Evolutionary conservation across 2,113 vertebrate species (phyloP).

Genomic region (Phrynosoma blainvillii): DNA sequence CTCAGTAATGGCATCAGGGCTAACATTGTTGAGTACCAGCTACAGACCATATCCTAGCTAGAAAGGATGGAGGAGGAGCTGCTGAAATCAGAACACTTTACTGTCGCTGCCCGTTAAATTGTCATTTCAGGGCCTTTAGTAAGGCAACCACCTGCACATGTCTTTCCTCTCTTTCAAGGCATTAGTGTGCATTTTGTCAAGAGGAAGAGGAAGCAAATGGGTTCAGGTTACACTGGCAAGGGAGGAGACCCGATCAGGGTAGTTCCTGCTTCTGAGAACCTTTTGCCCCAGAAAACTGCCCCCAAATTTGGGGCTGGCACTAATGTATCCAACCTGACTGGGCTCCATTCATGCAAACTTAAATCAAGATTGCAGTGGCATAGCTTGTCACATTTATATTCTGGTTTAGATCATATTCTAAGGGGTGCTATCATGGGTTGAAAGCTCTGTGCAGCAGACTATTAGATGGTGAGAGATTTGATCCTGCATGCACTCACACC

Average conservation of each 20-base stretch:
- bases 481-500: no score
- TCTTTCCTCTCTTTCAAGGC: background rate
- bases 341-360: background rate
- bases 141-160: no score
- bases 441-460: no score
- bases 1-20: background rate
- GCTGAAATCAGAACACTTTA: background rate
- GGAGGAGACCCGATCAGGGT: background rate
- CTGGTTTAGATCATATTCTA: background rate
- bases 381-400: background rate
- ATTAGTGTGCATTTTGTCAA: background rate
- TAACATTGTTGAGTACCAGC: background rate
- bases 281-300: background rate
- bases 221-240: background rate
- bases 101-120: background rate
- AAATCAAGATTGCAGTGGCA: background rate
- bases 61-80: background rate
- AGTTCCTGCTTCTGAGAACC: background rate
- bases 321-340: background rate
- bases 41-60: no score
- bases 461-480: no score
- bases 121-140: background rate
- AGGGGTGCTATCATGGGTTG: no score
- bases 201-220: background rate
- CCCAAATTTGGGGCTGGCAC: background rate